These are phyloP conservation scores for Parambassis ranga DNA, from an alignment of 2,797 vertebrate genomes.

Conservation along the genomic window DNA sequence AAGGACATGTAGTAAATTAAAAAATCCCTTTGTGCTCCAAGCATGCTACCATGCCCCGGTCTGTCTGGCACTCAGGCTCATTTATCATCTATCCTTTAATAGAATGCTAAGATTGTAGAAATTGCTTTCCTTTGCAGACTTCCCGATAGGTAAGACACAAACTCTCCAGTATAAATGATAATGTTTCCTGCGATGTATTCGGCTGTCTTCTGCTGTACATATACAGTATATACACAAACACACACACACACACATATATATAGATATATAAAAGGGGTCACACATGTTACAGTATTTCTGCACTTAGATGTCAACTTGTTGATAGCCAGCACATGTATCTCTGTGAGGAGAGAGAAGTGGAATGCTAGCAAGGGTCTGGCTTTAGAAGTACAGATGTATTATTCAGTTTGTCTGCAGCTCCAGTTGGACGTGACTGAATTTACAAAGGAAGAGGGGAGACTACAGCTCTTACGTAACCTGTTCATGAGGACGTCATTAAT, in stretches of 20 bases:
- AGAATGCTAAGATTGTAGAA: constrained; percentile 64
- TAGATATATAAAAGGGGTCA: not conserved
- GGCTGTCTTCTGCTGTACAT: constrained; percentile 14
- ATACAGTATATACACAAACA: too few species aligned
- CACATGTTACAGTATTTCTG: constrained; percentile 8
- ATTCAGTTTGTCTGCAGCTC: constrained; percentile 80
- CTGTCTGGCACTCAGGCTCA: constrained; percentile 28
- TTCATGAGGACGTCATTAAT: constrained; percentile 65
- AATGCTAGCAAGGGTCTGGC: constrained; percentile 51
- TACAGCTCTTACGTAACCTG: constrained; percentile 69
- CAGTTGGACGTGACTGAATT: constrained; percentile 82
- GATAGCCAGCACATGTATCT: constrained; percentile 27
- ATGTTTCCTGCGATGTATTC: constrained; percentile 34
- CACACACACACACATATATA: too few species aligned
- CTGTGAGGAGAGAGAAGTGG: constrained; percentile 15
- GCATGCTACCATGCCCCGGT: constrained; percentile 44
- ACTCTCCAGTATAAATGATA: constrained; percentile 21
- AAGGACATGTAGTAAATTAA: constrained; percentile 1
- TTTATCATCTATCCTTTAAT: constrained; percentile 39
- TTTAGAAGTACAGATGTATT: constrained; percentile 77
- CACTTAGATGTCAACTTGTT: constrained; percentile 39
- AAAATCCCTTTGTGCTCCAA: constrained; percentile 3
- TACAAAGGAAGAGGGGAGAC: constrained; percentile 75
- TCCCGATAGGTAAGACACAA: constrained; percentile 69
- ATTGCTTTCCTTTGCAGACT: constrained; percentile 71